Evolutionary conservation across 2,113 vertebrate species (phyloP), one percentile per base, ranked within the genome.

Genomic region (Scomber scombrus): DNA sequence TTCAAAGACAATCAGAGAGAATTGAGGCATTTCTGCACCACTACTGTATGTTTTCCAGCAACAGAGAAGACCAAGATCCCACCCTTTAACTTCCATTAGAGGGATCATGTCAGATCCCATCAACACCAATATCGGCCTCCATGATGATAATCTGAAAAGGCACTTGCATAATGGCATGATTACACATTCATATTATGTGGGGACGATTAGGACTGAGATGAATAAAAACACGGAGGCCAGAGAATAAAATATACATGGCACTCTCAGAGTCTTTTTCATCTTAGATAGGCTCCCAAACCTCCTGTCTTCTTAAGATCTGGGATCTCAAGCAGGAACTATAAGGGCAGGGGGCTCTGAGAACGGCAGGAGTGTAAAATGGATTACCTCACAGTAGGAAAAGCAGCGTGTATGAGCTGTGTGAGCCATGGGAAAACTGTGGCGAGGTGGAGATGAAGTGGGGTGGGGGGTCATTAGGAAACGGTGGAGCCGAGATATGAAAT

Each of bases 231-330:
- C 2, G 19, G 51, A 75, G 67, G 68, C 64, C 46, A 68, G 61
- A 64, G 56, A 61, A 80, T 87, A 57, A 92, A 92, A 90, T 88
- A 91, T 88, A 90, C 62, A 91, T 90, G 71, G 26, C 49, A 18
- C 81, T 79, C 70, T 72, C 21, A 0, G 26, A 85, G 52, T 83
- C 77, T 58, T 78, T 83, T 84, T 90, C 65, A 88, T 90, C 78
- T 86, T 15, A 40, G 74, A 76, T 52, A 68, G 54, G 54, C 56
- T 79, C 63, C 56, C 75, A 68, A 85, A 71, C 74, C 76, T 73
- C 55, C 45, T 1, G 40, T 80, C 74, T 82, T 67, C 81, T 56
- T 89, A n/a, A 75, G 66, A 90, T 91, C 57, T 66, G 4, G 66
- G 66, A 79, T 86, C 76, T 82, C 56, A 11, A 76, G 84, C 64